A percentile compares a stretch with the other conserved stretches of the same genome.
Evolutionary conservation across 2,113 vertebrate genomes (phyloP).

Genomic region (Gobiocypris rarus): DNA sequence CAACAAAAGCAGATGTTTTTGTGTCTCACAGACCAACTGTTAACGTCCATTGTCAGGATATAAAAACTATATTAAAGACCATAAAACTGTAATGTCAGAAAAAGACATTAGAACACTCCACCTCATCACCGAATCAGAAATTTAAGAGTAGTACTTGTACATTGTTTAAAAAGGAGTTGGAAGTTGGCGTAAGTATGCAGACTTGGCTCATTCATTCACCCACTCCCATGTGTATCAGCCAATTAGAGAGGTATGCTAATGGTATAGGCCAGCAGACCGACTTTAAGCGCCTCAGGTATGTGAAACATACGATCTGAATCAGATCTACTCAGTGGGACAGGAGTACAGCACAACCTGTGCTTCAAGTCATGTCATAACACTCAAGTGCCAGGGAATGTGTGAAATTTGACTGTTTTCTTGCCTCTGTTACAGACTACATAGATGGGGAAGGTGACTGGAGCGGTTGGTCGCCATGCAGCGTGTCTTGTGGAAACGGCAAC

Average conservation of each 20-base stretch:
- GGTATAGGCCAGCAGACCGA: slow-evolving; percentile 66
- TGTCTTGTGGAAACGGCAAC: slow-evolving; percentile 90
- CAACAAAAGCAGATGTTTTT: no score
- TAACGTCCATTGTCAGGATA: slow-evolving; percentile 13
- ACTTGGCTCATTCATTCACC: slow-evolving; percentile 25
- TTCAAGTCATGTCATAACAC: neutral
- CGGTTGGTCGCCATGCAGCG: slow-evolving; percentile 89
- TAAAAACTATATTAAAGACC: neutral
- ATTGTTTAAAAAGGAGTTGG: slow-evolving; percentile 5
- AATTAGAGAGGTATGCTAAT: slow-evolving; percentile 75
- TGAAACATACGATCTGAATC: slow-evolving; percentile 78
- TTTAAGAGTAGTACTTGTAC: neutral
- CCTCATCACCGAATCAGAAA: neutral
- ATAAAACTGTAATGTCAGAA: slow-evolving; percentile 10
- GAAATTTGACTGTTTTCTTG: neutral
- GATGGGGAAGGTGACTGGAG: slow-evolving; percentile 96
- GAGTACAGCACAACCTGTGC: slow-evolving; percentile 1
- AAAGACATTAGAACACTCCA: neutral
- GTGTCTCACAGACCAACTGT: neutral
- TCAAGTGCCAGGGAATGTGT: slow-evolving; percentile 18
- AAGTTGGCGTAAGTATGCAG: slow-evolving; percentile 15
- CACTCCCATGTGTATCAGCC: slow-evolving; percentile 55
- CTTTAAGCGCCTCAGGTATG: slow-evolving; percentile 66
- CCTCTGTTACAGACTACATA: slow-evolving; percentile 83
- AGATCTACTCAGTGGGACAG: slow-evolving; percentile 53